Conservation (phyloP, 2,888 invertebrate species). For the Drosophila neoperkinsi region DNA sequence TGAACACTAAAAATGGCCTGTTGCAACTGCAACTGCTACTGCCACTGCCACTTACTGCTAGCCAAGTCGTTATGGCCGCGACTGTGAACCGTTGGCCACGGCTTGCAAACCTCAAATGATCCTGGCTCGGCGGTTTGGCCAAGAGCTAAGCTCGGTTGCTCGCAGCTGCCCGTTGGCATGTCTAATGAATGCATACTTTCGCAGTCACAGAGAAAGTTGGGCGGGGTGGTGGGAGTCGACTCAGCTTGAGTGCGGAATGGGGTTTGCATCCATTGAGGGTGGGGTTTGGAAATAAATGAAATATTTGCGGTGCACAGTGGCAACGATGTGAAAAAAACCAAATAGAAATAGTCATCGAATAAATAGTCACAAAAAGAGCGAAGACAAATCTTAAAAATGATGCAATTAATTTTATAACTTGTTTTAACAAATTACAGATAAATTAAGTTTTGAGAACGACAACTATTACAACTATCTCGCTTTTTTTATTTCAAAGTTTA, state of each 20-base stretch:
- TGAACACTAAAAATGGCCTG: slow-evolving; percentile 8
- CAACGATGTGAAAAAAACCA: not conserved
- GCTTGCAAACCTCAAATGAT: slow-evolving; percentile 83
- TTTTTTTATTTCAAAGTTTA: not conserved
- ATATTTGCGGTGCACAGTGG: slow-evolving; percentile 75
- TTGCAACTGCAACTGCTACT: slow-evolving; percentile 5
- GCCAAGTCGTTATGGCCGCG: slow-evolving; percentile 34
- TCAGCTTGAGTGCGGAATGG: slow-evolving; percentile 6
- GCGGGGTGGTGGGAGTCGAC: not conserved
- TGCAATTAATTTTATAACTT: not conserved
- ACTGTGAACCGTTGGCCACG: slow-evolving; percentile 77
- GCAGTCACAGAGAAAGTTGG: slow-evolving; percentile 6
- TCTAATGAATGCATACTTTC: slow-evolving; percentile 73
- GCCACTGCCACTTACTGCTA: slow-evolving; percentile 39
- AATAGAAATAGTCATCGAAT: not conserved
- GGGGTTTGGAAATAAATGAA: slow-evolving; percentile 78
- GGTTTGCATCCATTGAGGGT: slow-evolving; percentile 31
- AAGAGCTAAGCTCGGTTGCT: slow-evolving; percentile 82
- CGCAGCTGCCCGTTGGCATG: slow-evolving; percentile 60
- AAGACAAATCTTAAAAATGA: too few relatives aligned
- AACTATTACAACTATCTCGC: not conserved
- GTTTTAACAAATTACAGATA: not conserved
- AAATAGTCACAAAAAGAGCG: not conserved
- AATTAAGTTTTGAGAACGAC: not conserved
- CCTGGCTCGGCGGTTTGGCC: slow-evolving; percentile 68